Percentiles rank a stretch among this genome's conserved stretches.
These are phyloP conservation scores for Melipona bicolor DNA, from an alignment of 2,888 invertebrate species.

Conservation along the genomic window DNA sequence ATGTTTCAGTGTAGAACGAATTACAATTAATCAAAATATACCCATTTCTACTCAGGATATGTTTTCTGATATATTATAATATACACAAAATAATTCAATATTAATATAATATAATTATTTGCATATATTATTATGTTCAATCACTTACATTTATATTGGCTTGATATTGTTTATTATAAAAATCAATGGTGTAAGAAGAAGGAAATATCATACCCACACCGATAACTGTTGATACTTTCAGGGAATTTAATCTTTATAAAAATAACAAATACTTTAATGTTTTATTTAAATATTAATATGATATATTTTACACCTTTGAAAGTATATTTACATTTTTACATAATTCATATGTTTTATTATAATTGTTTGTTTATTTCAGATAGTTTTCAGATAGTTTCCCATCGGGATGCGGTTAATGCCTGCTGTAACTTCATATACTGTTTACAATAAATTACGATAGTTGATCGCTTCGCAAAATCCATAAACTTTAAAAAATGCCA, in stretches of 20 bases:
- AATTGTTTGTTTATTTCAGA: constrained; percentile 84
- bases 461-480: constrained; percentile 74
- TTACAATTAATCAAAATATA: constrained; percentile 3
- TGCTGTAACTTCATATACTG: constrained; percentile 81
- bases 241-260: constrained; percentile 61
- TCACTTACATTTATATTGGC: constrained; percentile 68
- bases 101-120: constrained; percentile 20
- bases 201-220: constrained; percentile 57
- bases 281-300: constrained; percentile 59
- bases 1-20: constrained; percentile 7
- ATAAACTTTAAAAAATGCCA: constrained; percentile 67
- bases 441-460: constrained; percentile 72
- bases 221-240: constrained; percentile 69
- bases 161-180: constrained; percentile 63
- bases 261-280: constrained; percentile 60
- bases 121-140: constrained; percentile 34
- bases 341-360: constrained; percentile 75
- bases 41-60: background rate
- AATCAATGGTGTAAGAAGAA: constrained; percentile 82
- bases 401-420: constrained; percentile 82
- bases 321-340: constrained; percentile 64
- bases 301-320: constrained; percentile 81
- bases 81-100: constrained; percentile 22
- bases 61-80: constrained; percentile 10
- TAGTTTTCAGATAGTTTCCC: constrained; percentile 84